Conservation (phyloP, 2,888 invertebrate genomes). For the Tinea semifulvella region DNA sequence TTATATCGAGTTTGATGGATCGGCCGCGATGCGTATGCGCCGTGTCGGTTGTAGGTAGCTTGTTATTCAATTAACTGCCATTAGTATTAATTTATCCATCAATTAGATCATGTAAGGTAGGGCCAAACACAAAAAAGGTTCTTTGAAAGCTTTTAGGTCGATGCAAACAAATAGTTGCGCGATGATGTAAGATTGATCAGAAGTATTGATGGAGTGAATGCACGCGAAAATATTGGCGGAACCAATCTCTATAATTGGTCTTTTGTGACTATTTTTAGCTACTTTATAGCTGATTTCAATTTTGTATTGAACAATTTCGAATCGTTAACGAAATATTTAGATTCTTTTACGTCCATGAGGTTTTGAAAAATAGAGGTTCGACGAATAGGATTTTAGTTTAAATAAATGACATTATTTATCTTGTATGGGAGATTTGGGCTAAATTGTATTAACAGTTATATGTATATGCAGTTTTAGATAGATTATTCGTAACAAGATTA, state of each 20-base stretch:
- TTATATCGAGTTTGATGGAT: slow-evolving; percentile 13
- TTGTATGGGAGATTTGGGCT: too few species aligned
- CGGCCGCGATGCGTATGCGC: slow-evolving; percentile 24
- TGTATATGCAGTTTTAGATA: too few species aligned
- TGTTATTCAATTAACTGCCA: slow-evolving; percentile 11
- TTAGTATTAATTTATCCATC: slow-evolving; percentile 13
- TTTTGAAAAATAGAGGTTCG: too few species aligned
- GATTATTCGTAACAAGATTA: too few species aligned
- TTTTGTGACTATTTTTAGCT: slow-evolving; percentile 1
- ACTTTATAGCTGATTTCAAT: background rate
- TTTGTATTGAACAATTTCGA: background rate
- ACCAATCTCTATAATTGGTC: background rate
- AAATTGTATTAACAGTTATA: too few species aligned
- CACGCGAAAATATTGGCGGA: background rate
- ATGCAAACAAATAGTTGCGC: slow-evolving; percentile 2
- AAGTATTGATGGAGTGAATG: background rate
- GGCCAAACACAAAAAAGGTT: slow-evolving; percentile 2
- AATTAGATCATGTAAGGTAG: slow-evolving; percentile 11
- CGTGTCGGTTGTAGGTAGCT: slow-evolving; percentile 25
- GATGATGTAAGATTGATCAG: slow-evolving; percentile 4
- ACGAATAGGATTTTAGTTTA: too few species aligned
- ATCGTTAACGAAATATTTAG: background rate
- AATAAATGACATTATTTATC: too few species aligned
- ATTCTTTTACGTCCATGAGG: too few species aligned
- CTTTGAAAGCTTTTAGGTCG: background rate